Evolutionary conservation across 2,797 vertebrate genomes (phyloP).

Genomic region (Hoplostethus mediterraneus): DNA sequence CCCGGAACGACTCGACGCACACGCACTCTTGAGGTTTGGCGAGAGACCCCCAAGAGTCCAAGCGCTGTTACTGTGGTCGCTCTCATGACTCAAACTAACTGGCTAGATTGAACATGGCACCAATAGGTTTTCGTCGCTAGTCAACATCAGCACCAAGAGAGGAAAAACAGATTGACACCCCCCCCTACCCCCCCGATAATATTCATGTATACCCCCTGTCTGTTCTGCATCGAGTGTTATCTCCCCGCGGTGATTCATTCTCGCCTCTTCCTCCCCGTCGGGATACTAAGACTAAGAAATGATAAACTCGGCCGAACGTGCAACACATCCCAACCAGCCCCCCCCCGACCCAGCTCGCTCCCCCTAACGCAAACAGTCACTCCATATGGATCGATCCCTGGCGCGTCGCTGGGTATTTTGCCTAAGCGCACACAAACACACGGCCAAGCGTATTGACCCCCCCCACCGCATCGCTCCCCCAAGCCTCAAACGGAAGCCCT

Average conservation of each 20-base stretch:
- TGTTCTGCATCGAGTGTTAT: not conserved
- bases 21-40: not conserved
- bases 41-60: no score
- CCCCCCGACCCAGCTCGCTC: not conserved
- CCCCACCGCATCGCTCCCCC: not conserved
- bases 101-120: no score
- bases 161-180: not conserved
- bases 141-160: not conserved
- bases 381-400: no score
- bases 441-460: not conserved
- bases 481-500: not conserved
- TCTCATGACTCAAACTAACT: no score
- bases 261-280: not conserved
- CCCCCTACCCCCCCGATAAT: no score
- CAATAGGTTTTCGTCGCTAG: no score
- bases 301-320: conserved; percentile 14
- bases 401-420: no score
- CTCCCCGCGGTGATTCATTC: not conserved
- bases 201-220: no score
- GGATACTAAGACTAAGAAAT: not conserved
- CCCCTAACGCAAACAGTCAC: no score
- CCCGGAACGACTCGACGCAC: not conserved
- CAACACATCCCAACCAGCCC: conserved; percentile 29
- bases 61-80: no score
- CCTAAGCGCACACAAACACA: conserved; percentile 1